Evolutionary conservation across 2,797 vertebrate species (phyloP).

Genomic region (Thaleichthys pacificus): DNA sequence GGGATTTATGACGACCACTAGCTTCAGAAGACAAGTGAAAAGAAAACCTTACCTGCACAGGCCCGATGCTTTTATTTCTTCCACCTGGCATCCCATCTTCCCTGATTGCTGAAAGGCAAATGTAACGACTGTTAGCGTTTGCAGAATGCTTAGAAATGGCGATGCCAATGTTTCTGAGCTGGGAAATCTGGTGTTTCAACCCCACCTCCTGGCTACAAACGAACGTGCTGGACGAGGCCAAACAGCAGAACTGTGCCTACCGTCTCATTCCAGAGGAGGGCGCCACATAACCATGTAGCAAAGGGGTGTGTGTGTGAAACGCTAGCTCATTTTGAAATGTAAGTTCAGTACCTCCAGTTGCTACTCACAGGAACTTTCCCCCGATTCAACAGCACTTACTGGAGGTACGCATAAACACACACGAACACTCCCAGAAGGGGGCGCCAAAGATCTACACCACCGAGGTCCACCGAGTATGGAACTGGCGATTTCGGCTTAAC

Average conservation of each 20-base stretch:
- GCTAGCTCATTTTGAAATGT: too few species aligned
- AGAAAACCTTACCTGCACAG: slow-evolving; percentile 87
- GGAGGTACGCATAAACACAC: too few species aligned
- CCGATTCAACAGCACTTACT: too few species aligned
- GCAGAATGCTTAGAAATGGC: not conserved
- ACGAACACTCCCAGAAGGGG: slow-evolving; percentile 41
- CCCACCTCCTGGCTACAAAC: slow-evolving; percentile 51
- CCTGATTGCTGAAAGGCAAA: slow-evolving; percentile 86
- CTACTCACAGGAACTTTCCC: too few species aligned
- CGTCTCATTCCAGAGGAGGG: slow-evolving; percentile 46
- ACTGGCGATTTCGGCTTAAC: not conserved
- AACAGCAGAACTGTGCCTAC: not conserved
- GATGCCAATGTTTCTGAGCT: not conserved
- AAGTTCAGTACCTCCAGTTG: too few species aligned
- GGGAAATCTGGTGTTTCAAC: slow-evolving; percentile 33
- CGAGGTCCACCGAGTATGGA: too few species aligned
- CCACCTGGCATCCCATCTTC: slow-evolving; percentile 99
- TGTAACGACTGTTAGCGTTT: not conserved
- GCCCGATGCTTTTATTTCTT: slow-evolving; percentile 98
- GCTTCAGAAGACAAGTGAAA: not conserved
- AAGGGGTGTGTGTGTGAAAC: too few species aligned
- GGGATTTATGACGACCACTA: not conserved
- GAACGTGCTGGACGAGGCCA: not conserved
- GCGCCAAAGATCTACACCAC: slow-evolving; percentile 28
- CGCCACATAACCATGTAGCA: slow-evolving; percentile 8